Conservation (phyloP, 2,888 invertebrate species). For the Phortica okadai region DNA sequence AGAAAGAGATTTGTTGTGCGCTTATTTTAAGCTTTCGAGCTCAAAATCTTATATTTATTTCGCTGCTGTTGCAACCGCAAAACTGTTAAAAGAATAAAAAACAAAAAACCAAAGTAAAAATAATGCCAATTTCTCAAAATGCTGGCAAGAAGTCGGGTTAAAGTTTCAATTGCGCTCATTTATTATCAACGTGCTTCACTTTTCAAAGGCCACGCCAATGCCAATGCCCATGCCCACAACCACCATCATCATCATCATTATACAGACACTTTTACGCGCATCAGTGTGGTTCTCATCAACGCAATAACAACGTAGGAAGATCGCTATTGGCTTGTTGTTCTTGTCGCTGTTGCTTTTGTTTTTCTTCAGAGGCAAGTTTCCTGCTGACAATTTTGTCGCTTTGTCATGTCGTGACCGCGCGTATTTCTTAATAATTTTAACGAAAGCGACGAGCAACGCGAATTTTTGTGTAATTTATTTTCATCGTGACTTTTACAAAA, state of each 20-base stretch:
- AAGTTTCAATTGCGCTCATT: slow-evolving; percentile 32
- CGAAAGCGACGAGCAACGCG: background rate
- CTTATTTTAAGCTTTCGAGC: background rate
- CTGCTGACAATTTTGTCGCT: slow-evolving; percentile 27
- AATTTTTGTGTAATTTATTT: slow-evolving; percentile 48
- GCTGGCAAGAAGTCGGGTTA: background rate
- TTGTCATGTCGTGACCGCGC: slow-evolving; percentile 27
- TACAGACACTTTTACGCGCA: too few relatives aligned
- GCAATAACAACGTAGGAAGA: background rate
- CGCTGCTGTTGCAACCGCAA: slow-evolving; percentile 20
- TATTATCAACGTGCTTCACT: slow-evolving; percentile 9
- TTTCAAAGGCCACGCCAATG: background rate
- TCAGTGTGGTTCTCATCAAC: background rate
- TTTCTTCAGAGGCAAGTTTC: background rate
- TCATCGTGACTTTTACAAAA: slow-evolving; percentile 51
- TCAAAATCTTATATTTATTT: background rate
- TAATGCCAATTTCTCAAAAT: slow-evolving; percentile 24
- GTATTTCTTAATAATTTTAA: slow-evolving; percentile 34
- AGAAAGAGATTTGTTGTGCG: background rate
- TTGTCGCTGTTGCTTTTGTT: background rate
- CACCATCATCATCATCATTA: background rate
- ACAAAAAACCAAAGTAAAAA: slow-evolving; percentile 6
- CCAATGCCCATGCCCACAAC: background rate
- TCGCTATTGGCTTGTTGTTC: background rate
- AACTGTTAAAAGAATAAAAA: slow-evolving; percentile 11